Percentiles rank a stretch among this genome's conserved stretches.
Evolutionary conservation across 2,113 vertebrate genomes (phyloP).

Genomic region (Zapus hudsonius): DNA sequence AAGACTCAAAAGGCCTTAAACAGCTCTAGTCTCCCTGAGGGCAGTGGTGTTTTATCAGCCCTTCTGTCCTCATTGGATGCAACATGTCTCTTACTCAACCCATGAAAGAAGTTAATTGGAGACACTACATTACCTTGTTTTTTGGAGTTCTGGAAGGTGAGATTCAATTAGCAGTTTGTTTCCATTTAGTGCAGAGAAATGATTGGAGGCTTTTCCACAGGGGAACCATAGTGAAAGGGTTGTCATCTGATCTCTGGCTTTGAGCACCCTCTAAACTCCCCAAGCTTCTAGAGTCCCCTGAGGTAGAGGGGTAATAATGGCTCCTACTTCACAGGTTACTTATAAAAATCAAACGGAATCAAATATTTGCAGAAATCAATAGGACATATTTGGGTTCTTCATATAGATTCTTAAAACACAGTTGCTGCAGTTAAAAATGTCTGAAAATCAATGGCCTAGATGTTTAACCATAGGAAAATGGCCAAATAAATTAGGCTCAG

Average conservation of each 20-base stretch:
- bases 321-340: not conserved
- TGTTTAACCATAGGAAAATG: conserved; percentile 71
- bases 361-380: conserved; percentile 28
- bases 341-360: conserved; percentile 5
- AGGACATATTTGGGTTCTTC: conserved; percentile 20
- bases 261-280: not conserved
- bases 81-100: not conserved
- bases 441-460: conserved; percentile 65
- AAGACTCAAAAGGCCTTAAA: not conserved
- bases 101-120: not conserved
- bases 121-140: not conserved
- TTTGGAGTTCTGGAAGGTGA: conserved; percentile 21
- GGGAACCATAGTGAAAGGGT: not conserved
- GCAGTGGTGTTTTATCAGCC: fast-evolving
- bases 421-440: conserved; percentile 46
- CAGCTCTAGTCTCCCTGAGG: too few relatives aligned
- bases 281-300: not conserved
- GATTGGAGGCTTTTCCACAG: not conserved
- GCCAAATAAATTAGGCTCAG: conserved; percentile 71
- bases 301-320: not conserved
- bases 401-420: conserved; percentile 50
- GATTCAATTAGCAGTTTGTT: conserved; percentile 60
- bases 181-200: not conserved
- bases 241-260: not conserved
- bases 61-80: too few relatives aligned